Base-by-base conservation (phyloP, 2,888 invertebrate species). In the Pomacea canaliculata region DNA sequence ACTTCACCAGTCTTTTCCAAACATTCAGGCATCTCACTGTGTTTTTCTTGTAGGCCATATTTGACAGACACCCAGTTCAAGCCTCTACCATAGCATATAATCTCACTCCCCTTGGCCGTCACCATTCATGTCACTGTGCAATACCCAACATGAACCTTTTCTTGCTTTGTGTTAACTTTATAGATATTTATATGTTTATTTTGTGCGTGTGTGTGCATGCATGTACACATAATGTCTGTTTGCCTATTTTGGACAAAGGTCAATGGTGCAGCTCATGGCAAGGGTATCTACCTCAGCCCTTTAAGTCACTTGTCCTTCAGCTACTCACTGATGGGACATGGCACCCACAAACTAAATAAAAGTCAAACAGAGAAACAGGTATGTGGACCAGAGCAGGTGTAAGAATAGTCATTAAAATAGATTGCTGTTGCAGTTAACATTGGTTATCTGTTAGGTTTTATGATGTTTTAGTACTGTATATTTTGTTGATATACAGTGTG, bases 211-310 rank as follows among this genome's bases (percentile, higher is more conserved):
- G 37, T 12, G 46, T 67, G 66, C 37, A 9, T 27, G 66, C 37
- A 37, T 37, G 46, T 5, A 5, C 12, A 5, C 13, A 65, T 65
- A 3, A 37, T 37, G 37, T 56, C 1, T 56, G 7, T 56, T 4
- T 56, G 51, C 8, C 12, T 56, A 4, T 56, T 10, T 56, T 56
- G 51, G 51, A 56, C 12, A 13, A 71, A 84, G 84, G 80, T 87
- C 67, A 85, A 89, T 76, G 89, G 89, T 16, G 86, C 86, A 16
- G 88, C 86, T 0, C 85, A 87, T 80, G 89, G 89, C 0, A 86
- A 86, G 63, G 89, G 89, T 19, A 88, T 89, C 69, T 89, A 89
- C 79, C 83, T 89, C 49, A 89, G 89, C 75, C 89, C 89, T 10
- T 70, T 76, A 56, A 83, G 86, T 19, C 73, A 78, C 16, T 80